Conservation (phyloP, 2,113 vertebrate genomes). For the Rhea pennata region DNA sequence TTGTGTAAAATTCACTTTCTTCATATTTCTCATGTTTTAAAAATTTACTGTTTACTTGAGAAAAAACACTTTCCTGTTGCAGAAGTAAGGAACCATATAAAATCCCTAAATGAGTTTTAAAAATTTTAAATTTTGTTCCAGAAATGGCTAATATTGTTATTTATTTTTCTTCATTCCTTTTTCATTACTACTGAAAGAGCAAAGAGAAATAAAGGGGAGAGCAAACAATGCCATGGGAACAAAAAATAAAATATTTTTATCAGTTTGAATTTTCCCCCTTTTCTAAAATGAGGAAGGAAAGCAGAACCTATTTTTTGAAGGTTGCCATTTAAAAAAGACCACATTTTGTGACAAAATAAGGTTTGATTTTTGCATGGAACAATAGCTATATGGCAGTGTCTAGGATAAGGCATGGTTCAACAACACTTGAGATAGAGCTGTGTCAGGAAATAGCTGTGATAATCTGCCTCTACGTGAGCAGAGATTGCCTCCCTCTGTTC, state of each 20-base stretch:
- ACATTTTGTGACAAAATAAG: neutral
- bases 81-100: neutral
- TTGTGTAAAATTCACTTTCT: slow-evolving; percentile 8
- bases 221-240: neutral
- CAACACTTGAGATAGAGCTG: neutral
- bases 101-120: neutral
- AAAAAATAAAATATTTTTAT: neutral
- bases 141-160: neutral
- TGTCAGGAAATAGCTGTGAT: neutral
- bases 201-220: neutral
- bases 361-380: neutral
- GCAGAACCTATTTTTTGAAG: neutral
- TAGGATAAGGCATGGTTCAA: neutral
- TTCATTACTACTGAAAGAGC: neutral
- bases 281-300: neutral
- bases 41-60: neutral
- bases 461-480: neutral
- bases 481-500: neutral
- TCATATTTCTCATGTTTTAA: neutral
- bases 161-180: neutral
- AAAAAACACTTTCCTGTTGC: neutral
- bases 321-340: neutral
- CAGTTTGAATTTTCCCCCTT: neutral
- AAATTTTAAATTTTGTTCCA: neutral
- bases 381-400: no score